Percentiles rank a stretch among this genome's conserved stretches.
These are phyloP conservation scores for Chloroceryle amazona DNA, from an alignment of 2,797 vertebrate genomes.

Conservation along the genomic window DNA sequence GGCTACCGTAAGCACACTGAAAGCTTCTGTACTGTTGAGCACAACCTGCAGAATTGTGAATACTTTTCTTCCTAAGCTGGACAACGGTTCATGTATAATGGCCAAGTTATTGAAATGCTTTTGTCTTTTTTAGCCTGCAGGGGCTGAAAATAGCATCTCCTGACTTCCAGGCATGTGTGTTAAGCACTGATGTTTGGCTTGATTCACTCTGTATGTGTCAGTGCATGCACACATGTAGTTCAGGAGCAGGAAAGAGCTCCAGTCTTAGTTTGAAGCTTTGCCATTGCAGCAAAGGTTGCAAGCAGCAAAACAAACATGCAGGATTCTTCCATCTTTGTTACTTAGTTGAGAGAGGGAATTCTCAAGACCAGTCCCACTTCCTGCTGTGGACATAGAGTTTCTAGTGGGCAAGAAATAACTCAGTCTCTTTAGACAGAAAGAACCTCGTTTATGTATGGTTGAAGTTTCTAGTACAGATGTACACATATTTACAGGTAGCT, in stretches of 20 bases:
- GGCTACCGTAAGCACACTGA: accelerated
- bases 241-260: neutral
- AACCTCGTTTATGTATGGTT: neutral
- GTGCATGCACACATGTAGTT: accelerated
- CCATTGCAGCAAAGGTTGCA: neutral
- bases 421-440: neutral
- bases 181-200: neutral
- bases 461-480: neutral
- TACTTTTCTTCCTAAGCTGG: neutral
- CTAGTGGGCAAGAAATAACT: neutral
- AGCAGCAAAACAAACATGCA: neutral
- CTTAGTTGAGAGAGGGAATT: neutral
- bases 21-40: neutral
- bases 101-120: neutral
- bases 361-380: neutral
- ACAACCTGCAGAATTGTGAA: neutral
- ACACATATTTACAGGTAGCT: neutral
- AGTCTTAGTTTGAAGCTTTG: neutral
- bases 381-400: neutral
- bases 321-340: neutral
- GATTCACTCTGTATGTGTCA: neutral
- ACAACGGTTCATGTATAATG: neutral
- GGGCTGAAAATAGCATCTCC: neutral
- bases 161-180: neutral
- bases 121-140: neutral